Evolutionary conservation across 2,113 vertebrate genomes (phyloP).

Genomic region (Sminthopsis crassicaudata): DNA sequence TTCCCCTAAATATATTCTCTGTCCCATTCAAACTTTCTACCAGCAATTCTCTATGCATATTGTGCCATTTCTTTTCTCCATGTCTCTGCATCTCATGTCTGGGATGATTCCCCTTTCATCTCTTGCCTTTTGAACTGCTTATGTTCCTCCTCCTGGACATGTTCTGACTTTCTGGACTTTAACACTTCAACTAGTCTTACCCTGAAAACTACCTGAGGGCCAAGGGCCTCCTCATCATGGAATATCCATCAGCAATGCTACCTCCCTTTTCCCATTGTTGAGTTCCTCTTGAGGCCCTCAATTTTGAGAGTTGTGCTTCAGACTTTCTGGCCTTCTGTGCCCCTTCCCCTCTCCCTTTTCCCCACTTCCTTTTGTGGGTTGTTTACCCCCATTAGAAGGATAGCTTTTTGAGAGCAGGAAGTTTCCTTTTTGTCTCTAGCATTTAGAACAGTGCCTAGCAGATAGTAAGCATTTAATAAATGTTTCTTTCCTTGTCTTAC

Average conservation of each 20-base stretch:
- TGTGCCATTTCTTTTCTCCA: neutral
- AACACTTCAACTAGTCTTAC: neutral
- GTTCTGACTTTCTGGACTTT: neutral
- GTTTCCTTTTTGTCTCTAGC: neutral
- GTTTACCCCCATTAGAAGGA: neutral
- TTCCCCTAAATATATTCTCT: neutral
- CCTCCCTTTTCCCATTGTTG: neutral
- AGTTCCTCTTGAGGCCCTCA: neutral
- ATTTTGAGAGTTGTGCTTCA: neutral
- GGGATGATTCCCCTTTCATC: neutral
- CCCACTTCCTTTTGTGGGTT: neutral
- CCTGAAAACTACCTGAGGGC: neutral
- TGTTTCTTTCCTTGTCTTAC: neutral
- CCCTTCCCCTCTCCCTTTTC: neutral
- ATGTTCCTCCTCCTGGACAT: neutral
- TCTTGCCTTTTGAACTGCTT: neutral
- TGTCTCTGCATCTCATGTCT: neutral
- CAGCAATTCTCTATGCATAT: neutral
- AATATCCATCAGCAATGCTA: neutral
- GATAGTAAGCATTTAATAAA: neutral
- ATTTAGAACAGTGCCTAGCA: neutral
- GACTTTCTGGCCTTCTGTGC: neutral
- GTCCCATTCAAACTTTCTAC: neutral
- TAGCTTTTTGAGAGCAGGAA: neutral
- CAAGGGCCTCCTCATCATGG: neutral